Evolutionary conservation across 2,888 invertebrate genomes (phyloP), one percentile per base, ranked within the genome.

Genomic region (Andrena bicolor): DNA sequence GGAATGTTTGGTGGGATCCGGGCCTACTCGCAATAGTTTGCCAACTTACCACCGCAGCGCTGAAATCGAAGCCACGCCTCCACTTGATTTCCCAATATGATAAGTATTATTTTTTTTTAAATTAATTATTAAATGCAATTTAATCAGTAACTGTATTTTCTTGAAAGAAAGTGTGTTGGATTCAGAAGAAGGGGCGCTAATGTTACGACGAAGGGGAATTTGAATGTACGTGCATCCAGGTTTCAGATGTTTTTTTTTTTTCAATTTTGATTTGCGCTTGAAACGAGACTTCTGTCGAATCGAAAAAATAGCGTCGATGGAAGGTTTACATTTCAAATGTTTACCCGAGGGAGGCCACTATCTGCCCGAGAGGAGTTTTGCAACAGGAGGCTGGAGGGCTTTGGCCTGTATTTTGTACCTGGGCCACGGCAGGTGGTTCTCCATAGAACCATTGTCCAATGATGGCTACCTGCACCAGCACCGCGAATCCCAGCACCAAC

Each of bases 381-480:
- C 93, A 93, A 73, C 89, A 91, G 16, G 90, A 85, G 65, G 79
- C 48, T 51, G 84, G 68, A 30, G 81, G 80, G 80, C 79, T 88
- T 63, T 84, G 81, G 49, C 85, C 89, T 49, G 85, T 61, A 35
- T 71, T 85, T 74, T 90, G 91, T 68, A 90, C 81, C 81, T 91
- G 92, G 81, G 92, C 82, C 16, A 92, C 91, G 69, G 94, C 94
- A 2, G 97, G 97, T n/a, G 97, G 97, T 85, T 96, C 96, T 13
- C 97, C 97, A 80, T 97, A 96, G 86, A 98, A 95, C 98, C 98
- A 98, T 94, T 98, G 97, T 26, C 96, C 96, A 72, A 97, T 97
- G 88, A 97, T 97, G 75, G 97, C 97, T 89, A 97, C 96, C 95
- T 98, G 98, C 86, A 98, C 98, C 92, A 98, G 96, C 80, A 98